Conservation (phyloP, 2,113 vertebrate genomes). For the Malurus alboscapulatus region DNA sequence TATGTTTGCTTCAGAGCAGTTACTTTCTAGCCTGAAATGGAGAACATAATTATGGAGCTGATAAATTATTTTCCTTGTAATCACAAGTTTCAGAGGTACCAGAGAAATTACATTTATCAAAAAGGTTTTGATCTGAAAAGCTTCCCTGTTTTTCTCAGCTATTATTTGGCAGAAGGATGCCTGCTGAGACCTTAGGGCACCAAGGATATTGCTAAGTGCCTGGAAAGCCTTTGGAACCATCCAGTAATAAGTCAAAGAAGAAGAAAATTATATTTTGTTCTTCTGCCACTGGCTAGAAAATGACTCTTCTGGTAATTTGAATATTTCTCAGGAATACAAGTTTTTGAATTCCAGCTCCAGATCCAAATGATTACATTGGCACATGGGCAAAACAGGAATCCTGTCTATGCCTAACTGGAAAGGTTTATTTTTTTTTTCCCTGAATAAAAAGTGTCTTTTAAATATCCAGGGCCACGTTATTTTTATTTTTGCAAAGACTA, state of each 20-base stretch:
- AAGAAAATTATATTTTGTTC: background rate
- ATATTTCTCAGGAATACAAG: background rate
- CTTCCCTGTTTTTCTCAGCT: background rate
- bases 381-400: background rate
- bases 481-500: background rate
- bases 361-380: background rate
- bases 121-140: background rate
- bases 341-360: background rate
- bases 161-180: background rate
- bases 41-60: background rate
- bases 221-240: background rate
- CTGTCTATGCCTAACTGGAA: background rate
- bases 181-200: fast-evolving
- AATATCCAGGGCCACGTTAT: background rate
- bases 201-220: background rate
- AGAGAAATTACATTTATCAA: background rate
- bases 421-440: background rate
- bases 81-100: background rate
- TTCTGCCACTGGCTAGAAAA: background rate
- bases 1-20: background rate
- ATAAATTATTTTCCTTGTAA: background rate
- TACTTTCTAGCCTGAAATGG: background rate
- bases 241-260: background rate
- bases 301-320: background rate
- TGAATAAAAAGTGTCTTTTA: background rate